These are phyloP conservation scores for Leptura quadrifasciata DNA, from an alignment of 2,888 invertebrate species.

Conservation along the genomic window DNA sequence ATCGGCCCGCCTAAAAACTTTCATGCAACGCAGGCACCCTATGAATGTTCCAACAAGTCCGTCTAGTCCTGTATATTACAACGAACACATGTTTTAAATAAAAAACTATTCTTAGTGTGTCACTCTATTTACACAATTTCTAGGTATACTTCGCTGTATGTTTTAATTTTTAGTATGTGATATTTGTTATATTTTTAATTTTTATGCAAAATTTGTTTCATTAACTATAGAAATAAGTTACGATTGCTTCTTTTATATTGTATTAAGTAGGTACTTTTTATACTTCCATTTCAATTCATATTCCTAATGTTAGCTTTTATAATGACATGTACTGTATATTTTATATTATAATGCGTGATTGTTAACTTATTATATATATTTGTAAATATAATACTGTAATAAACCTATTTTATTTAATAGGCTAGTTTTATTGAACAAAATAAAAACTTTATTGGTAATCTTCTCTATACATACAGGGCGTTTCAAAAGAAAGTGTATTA, in stretches of 20 bases:
- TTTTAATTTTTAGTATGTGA: conserved; percentile 35
- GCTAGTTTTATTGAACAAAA: background rate
- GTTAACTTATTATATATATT: conserved; percentile 38
- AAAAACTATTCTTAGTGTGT: background rate
- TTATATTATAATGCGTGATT: conserved; percentile 27
- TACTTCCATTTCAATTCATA: conserved; percentile 36
- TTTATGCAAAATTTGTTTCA: conserved; percentile 15
- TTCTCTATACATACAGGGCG: no score
- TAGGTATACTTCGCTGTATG: conserved; percentile 2
- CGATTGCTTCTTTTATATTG: background rate
- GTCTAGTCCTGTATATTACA: conserved; percentile 63
- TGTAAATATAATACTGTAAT: conserved; percentile 35
- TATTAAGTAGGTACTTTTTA: conserved; percentile 25
- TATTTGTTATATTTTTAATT: conserved; percentile 35
- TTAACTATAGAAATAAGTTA: background rate
- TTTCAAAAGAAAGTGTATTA: no score
- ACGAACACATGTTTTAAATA: conserved; percentile 60
- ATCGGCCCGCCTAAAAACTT: conserved; percentile 70
- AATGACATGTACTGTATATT: conserved; percentile 16
- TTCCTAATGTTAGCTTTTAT: conserved; percentile 18
- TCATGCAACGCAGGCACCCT: conserved; percentile 72
- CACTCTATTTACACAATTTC: background rate
- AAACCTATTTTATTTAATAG: conserved; percentile 37
- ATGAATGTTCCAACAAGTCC: conserved; percentile 67
- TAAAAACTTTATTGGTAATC: no score